Evolutionary conservation across 2,797 vertebrate genomes (phyloP).

Genomic region (Tapirus indicus): DNA sequence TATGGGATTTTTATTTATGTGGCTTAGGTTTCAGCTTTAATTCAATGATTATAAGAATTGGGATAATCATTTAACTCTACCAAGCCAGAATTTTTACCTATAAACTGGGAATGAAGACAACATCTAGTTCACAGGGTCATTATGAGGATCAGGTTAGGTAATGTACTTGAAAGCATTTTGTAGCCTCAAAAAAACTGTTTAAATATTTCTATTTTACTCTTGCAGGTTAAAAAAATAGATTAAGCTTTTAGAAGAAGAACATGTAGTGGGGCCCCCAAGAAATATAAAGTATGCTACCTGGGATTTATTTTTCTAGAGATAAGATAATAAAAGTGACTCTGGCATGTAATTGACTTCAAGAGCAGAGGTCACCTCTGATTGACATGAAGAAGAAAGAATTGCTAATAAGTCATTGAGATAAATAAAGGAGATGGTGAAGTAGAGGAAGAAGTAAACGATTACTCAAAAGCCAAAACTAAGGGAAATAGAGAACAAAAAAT

Average conservation of each 20-base stretch:
- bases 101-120: neutral
- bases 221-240: neutral
- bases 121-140: neutral
- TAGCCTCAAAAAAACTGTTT: neutral
- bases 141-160: neutral
- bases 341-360: neutral
- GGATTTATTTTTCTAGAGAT: neutral
- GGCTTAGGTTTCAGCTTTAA: neutral
- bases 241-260: neutral
- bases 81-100: neutral
- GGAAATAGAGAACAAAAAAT: neutral
- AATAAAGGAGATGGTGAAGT: neutral
- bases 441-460: neutral
- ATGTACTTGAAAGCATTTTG: neutral
- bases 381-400: neutral
- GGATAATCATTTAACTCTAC: neutral
- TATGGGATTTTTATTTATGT: conserved; percentile 1
- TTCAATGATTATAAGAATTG: neutral
- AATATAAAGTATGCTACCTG: neutral
- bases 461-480: neutral
- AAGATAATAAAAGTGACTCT: neutral
- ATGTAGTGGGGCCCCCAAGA: neutral
- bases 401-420: neutral
- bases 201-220: neutral
- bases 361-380: neutral